Evolutionary conservation across 92 coral and sea anemone genomes (phyloP), one percentile per base, ranked within the genome.

Genomic region (Epizoanthus rinbou): DNA sequence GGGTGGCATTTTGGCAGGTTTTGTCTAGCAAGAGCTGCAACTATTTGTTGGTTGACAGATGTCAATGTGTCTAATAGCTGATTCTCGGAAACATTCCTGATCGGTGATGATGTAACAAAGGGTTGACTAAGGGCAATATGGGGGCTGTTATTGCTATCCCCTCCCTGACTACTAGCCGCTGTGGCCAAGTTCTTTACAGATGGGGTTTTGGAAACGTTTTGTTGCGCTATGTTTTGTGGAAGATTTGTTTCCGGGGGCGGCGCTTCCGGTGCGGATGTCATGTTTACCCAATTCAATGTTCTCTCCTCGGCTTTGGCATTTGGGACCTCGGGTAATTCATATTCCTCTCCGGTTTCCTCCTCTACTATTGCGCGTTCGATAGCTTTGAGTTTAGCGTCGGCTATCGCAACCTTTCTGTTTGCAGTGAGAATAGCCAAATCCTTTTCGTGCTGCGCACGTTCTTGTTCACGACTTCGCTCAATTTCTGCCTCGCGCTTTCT

Each of bases 341-440:
- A 13, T 16, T 72, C 50, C 18, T 75, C 76, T 41, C 56, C 50
- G 24, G 33, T 15, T 31, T 74, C 88, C 63, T 65, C 76, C 17
- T 89, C 86, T 25, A 52, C 76, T 8, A 89, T 60, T 19, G 71
- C 85, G 16, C 25, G 64, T 69, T 89, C 87, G 58, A 89, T 86
- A 58, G 90, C 93, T 25, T 69, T 86, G 18, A 87, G 71, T 54
- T 90, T 90, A 16, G 90, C 88, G 74, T 83, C 78, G 31, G 90
- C 90, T 25, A 90, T 80, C 16, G 86, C 88, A 21, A 87, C 79
- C 25, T 87, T 90, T 62, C 75, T 86, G 37, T 59, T 63, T 4
- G 88, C 88, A 33, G 86, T 71, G 63, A 90, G 88, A 23, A 86
- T 86, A 15, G 86, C 86, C 25, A 86, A 35, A 37, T 86, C 88